Conservation (phyloP, 2,888 invertebrate genomes). For the Phalera bucephala region DNA sequence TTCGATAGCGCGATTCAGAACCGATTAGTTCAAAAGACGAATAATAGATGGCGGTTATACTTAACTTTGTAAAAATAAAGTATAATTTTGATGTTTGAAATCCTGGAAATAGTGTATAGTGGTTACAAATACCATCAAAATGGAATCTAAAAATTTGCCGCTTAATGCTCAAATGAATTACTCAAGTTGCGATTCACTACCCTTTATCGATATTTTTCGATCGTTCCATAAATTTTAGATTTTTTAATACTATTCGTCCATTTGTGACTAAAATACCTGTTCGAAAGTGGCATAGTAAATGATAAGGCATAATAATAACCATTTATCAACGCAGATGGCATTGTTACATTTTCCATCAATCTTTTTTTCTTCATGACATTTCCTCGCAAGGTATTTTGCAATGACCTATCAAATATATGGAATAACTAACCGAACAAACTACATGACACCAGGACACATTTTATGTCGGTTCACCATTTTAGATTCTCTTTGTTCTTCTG, state of each 20-base stretch:
- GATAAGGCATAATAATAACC: constrained; percentile 17
- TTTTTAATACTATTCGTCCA: constrained; percentile 24
- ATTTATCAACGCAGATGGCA: constrained; percentile 11
- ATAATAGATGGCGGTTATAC: constrained; percentile 18
- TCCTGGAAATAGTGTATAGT: no score
- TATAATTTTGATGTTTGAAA: neutral
- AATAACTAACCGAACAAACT: no score
- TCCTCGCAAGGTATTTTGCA: neutral
- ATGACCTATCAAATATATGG: no score
- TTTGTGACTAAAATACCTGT: constrained; percentile 42
- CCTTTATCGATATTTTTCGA: constrained; percentile 26
- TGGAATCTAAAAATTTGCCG: no score
- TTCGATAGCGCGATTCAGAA: constrained; percentile 4
- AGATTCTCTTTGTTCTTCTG: no score
- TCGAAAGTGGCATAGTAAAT: constrained; percentile 45
- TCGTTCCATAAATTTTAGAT: constrained; percentile 20
- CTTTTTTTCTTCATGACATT: neutral
- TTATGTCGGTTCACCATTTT: no score
- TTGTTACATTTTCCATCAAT: constrained; percentile 4
- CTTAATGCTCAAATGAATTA: constrained; percentile 41
- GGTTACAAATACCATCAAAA: no score
- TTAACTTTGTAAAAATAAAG: constrained; percentile 9
- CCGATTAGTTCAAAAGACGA: constrained; percentile 9
- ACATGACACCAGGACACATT: no score
- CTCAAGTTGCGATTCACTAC: constrained; percentile 53